Conservation (phyloP, 2,113 vertebrate genomes). For the Crotalus viridis region DNA sequence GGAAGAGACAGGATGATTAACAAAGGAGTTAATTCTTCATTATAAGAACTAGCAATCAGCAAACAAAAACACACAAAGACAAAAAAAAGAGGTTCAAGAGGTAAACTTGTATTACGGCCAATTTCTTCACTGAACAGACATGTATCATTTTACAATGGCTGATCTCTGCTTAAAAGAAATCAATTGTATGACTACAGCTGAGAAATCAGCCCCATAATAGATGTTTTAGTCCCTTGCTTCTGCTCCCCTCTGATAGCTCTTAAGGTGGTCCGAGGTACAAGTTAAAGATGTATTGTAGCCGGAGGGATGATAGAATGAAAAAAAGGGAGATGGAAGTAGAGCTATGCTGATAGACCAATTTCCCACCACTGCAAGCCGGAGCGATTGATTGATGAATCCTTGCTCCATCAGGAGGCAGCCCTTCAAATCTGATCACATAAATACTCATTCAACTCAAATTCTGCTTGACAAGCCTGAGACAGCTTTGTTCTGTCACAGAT, state of each 20-base stretch:
- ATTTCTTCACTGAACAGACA: constrained; percentile 70
- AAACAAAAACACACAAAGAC: constrained; percentile 28
- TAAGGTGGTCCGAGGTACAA: constrained; percentile 95
- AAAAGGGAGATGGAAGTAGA: constrained; percentile 80
- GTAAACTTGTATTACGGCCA: constrained; percentile 70
- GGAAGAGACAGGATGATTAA: constrained; percentile 49
- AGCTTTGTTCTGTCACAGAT: constrained; percentile 99
- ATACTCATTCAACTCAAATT: constrained; percentile 99
- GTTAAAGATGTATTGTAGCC: constrained; percentile 97
- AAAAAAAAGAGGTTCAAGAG: constrained; percentile 48
- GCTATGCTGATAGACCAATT: constrained; percentile 95
- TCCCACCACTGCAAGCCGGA: constrained; percentile 91
- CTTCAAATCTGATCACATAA: constrained; percentile 99
- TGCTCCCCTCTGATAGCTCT: constrained; percentile 85
- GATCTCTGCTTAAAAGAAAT: constrained; percentile 88
- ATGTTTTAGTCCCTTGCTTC: constrained; percentile 82
- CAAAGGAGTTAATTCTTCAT: constrained; percentile 36
- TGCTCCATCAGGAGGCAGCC: constrained; percentile 95
- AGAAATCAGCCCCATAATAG: constrained; percentile 91
- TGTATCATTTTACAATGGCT: constrained; percentile 81
- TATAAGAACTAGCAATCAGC: constrained; percentile 47
- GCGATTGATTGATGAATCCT: constrained; percentile 98
- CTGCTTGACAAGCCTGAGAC: constrained; percentile 97
- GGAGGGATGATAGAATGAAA: constrained; percentile 96
- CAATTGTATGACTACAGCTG: constrained; percentile 84